phyloP scores from a whole-genome alignment of 2,888 invertebrate genomes.

The Tachina grossa region DNA sequence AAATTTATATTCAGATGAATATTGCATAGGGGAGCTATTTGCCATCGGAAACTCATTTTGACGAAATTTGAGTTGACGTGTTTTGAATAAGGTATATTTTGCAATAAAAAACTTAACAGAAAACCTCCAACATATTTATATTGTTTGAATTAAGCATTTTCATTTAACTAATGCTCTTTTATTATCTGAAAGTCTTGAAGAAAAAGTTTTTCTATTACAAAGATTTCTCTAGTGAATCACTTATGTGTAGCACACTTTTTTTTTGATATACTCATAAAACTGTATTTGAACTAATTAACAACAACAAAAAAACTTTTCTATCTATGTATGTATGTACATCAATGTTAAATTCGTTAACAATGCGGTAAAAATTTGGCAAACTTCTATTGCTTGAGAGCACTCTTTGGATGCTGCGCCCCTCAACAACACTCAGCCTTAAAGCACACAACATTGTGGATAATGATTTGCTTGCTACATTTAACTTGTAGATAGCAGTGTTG shows the following conservation, averaged over 20 bases:
- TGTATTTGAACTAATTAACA: constrained; percentile 11
- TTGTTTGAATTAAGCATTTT: neutral
- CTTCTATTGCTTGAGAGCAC: neutral
- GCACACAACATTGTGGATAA: constrained; percentile 10
- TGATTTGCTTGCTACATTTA: neutral
- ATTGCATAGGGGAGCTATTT: no score
- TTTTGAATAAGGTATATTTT: no score
- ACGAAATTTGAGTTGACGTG: no score
- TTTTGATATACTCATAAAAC: neutral
- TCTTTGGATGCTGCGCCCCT: neutral
- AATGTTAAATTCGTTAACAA: constrained; percentile 1
- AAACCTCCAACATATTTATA: neutral
- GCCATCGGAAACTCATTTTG: no score
- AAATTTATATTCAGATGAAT: no score
- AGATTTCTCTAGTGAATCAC: neutral
- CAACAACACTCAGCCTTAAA: neutral
- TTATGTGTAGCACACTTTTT: neutral
- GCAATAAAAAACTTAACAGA: neutral
- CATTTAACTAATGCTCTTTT: neutral
- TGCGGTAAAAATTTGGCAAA: constrained; percentile 10
- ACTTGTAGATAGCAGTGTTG: constrained; percentile 8
- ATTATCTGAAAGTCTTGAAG: neutral
- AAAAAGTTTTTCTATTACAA: neutral
- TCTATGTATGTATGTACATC: neutral
- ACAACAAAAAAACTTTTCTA: neutral